Percentiles rank a stretch among this genome's conserved stretches.
These are phyloP conservation scores for Triops cancriformis DNA, from an alignment of 1,140 invertebrate species.

Conservation along the genomic window DNA sequence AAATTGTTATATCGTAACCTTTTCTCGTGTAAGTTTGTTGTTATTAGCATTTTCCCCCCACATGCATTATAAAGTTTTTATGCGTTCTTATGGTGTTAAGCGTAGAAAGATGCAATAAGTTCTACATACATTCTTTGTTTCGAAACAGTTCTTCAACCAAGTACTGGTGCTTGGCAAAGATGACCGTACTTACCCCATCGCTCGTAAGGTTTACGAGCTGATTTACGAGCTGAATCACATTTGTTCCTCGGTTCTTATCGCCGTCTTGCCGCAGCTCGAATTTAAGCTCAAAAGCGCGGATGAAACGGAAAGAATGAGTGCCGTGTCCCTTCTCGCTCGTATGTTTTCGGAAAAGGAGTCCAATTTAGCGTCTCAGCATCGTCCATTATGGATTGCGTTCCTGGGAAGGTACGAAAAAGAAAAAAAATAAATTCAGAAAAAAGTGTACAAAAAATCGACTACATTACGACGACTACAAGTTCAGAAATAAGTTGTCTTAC, in stretches of 20 bases:
- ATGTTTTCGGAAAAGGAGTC: slow-evolving; percentile 97
- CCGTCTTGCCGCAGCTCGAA: slow-evolving; percentile 87
- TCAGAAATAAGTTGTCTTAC: too few relatives aligned
- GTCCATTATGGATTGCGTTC: slow-evolving; percentile 75
- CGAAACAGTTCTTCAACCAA: slow-evolving; percentile 84
- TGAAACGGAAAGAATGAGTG: slow-evolving; percentile 73
- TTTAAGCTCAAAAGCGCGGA: slow-evolving; percentile 83
- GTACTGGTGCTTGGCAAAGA: slow-evolving; percentile 84
- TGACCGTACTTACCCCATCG: slow-evolving; percentile 68
- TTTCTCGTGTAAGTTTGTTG: too few relatives aligned
- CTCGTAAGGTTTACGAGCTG: slow-evolving; percentile 80
- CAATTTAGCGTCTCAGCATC: slow-evolving; percentile 74
- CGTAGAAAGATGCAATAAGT: neutral
- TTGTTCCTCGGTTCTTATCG: slow-evolving; percentile 73
- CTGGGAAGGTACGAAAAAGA: slow-evolving; percentile 53
- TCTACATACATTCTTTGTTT: slow-evolving; percentile 31
- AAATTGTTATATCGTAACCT: too few relatives aligned
- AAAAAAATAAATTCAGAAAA: too few relatives aligned
- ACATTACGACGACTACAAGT: too few relatives aligned
- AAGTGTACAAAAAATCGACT: too few relatives aligned
- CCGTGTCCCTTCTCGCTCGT: slow-evolving; percentile 80
- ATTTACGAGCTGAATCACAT: slow-evolving; percentile 96
- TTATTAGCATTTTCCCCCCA: neutral
- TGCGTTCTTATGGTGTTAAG: neutral
- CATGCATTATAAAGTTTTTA: neutral